These are phyloP conservation scores for Platycercus adscitus DNA, from an alignment of 2,113 vertebrate genomes.

Conservation along the genomic window DNA sequence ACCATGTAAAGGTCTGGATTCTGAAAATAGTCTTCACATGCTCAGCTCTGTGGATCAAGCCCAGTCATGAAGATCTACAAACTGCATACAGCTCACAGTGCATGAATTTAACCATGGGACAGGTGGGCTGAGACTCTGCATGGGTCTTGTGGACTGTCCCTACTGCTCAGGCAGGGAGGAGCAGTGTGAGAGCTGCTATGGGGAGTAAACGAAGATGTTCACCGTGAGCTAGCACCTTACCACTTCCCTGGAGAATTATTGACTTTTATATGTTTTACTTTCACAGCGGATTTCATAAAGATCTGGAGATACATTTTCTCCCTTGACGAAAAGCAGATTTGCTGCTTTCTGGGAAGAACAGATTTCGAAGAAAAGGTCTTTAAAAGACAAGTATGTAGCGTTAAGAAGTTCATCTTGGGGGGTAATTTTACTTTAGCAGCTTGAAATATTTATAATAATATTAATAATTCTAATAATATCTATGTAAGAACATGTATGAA, in stretches of 20 bases:
- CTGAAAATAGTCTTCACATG: not conserved
- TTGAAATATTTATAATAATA: not conserved
- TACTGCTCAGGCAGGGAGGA: not conserved
- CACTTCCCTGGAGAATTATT: not conserved
- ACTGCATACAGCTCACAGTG: not conserved
- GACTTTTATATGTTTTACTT: not conserved
- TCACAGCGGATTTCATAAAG: not conserved
- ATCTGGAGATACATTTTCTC: not conserved
- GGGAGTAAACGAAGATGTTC: not conserved
- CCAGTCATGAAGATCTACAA: not conserved
- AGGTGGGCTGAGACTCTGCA: not conserved
- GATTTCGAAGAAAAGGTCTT: not conserved
- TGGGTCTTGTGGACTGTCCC: not conserved
- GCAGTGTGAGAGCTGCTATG: rapidly evolving
- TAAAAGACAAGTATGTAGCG: not conserved
- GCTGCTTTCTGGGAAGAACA: not conserved
- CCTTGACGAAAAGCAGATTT: not conserved
- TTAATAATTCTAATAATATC: not conserved
- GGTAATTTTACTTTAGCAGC: not conserved
- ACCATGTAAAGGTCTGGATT: not conserved
- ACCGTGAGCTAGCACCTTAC: not conserved
- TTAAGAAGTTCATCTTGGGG: not conserved
- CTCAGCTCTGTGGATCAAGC: not conserved
- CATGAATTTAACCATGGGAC: not conserved
- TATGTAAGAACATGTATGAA: not conserved